These are phyloP conservation scores for Tangara arthus DNA, from an alignment of 2,797 vertebrate genomes.

Conservation along the genomic window DNA sequence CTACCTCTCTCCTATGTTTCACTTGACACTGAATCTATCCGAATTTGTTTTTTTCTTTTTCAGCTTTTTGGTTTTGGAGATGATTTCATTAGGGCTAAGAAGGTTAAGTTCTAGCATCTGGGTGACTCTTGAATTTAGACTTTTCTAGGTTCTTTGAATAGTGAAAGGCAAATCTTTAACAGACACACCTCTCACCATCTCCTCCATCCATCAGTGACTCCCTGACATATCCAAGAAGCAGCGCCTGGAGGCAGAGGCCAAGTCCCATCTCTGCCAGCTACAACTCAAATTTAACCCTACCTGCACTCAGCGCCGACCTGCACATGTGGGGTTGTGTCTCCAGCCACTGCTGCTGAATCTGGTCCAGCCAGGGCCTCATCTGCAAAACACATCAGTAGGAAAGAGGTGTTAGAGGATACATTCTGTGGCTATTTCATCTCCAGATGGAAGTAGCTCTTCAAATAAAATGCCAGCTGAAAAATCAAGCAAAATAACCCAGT, in stretches of 20 bases:
- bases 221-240: neutral
- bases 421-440: neutral
- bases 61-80: neutral
- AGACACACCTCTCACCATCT: neutral
- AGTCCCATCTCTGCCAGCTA: neutral
- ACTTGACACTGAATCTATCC: neutral
- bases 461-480: neutral
- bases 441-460: neutral
- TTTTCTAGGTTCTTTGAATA: neutral
- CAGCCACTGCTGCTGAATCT: neutral
- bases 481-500: neutral
- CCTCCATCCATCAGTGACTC: neutral
- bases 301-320: neutral
- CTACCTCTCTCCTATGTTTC: neutral
- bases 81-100: neutral
- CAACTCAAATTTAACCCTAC: neutral
- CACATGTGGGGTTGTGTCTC: neutral
- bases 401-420: neutral
- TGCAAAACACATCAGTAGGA: conserved; percentile 15
- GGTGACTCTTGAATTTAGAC: neutral
- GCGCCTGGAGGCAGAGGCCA: neutral
- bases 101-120: neutral
- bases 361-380: neutral
- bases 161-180: neutral
- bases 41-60: neutral